Conservation (phyloP, 2,888 invertebrate species). For the Lasioglossum figueresi region DNA sequence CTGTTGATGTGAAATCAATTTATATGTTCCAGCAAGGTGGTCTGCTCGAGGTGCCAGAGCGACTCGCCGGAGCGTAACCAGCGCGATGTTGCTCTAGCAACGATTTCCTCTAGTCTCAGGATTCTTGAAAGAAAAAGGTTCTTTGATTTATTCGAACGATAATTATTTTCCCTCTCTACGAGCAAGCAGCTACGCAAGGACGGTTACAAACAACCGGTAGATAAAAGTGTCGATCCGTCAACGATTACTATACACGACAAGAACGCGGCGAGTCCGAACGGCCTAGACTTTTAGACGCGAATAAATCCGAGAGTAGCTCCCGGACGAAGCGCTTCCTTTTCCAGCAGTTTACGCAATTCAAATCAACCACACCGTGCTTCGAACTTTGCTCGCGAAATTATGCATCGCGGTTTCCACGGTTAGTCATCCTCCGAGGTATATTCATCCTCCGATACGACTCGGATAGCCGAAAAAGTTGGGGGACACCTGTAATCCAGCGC, state of each 20-base stretch:
- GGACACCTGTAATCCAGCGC: neutral
- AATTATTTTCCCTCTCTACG: neutral
- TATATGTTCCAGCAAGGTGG: neutral
- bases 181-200: neutral
- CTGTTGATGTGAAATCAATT: neutral
- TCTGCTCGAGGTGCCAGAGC: neutral
- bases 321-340: neutral
- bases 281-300: neutral
- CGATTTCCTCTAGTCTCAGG: neutral
- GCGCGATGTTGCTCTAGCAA: neutral
- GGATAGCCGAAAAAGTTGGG: neutral
- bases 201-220: neutral
- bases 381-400: neutral
- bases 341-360: neutral
- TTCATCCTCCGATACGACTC: neutral
- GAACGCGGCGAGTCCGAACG: neutral
- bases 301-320: neutral
- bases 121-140: neutral
- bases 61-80: neutral
- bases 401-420: neutral
- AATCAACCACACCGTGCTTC: neutral
- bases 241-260: neutral
- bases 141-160: neutral
- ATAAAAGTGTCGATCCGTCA: slow-evolving; percentile 5
- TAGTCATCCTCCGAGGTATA: neutral